Evolutionary conservation across 2,797 vertebrate genomes (phyloP), one percentile per base, ranked within the genome.

Genomic region (Trematomus bernacchii): DNA sequence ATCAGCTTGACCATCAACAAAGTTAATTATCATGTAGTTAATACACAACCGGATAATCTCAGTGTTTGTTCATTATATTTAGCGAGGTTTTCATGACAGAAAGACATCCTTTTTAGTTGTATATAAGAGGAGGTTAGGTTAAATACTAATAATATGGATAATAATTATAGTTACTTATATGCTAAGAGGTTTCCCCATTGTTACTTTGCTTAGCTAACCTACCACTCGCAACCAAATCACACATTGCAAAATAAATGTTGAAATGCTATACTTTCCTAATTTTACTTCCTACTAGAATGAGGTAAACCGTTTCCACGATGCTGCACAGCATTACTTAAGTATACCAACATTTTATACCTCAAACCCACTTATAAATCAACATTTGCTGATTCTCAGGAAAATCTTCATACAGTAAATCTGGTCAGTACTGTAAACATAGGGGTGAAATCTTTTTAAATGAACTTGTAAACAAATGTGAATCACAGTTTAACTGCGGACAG

Each of bases 401-500:
- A 68, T 42, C 40, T 68, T 55, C 37, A 73, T 37, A 77, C 23
- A 66, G 62, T 72, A 53, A 19, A n/a, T 66, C 13, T 71, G 64
- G 40, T 74, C 52, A 76, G 76, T 69, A 77, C 69, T 80, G 70
- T 47, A 23, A 18, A 18, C 21, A 67, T 55, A 73, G 61, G 44
- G 9, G 52, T 62, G 73, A 74, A 42, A 55, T 72, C 47, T 61
- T 59, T 76, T 16, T 66, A 69, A 68, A 50, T 0, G 51, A 59
- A 8, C 55, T 71, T 80, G 75, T 87, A 87, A 80, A 87, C 71
- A 76, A 48, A 78, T 52, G 62, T 19, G n/a, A 72, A 66, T 87
- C 64, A 78, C 79, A 86, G 70, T 80, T 80, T 73, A 82, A 78
- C 57, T 63, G 82, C 52, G 42, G 33, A 80, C 63, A 73, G 73